Evolutionary conservation across 2,797 vertebrate species (phyloP), one percentile per base, ranked within the genome.

Genomic region (Chaenodraco wilsoni): DNA sequence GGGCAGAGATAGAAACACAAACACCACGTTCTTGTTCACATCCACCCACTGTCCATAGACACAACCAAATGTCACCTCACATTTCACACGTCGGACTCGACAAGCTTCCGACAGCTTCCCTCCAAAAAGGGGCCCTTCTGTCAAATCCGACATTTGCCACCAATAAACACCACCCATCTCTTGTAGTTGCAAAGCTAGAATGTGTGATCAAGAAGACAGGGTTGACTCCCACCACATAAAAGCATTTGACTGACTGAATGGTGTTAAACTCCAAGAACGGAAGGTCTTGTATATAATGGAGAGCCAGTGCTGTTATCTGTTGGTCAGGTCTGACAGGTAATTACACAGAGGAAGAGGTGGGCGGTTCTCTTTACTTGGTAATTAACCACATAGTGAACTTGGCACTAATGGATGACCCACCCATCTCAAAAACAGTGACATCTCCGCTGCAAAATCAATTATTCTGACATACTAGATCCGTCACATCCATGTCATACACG

Each of bases 281-380:
- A 57, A 43, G 49, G 75, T 44, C 67, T 69, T 41, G 58, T 64
- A 44, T 31, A 13, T 40, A 78, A 57, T 17, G 66, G 57, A 68
- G 27, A 75, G 68, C 49, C 65, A 41, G 12, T 23, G 65, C 52
- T 64, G 56, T 86, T 84, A 85, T 87, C 83, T 82, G 78, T 87
- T 68, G 74, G 56, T 67, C 33, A 56, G 40, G 63, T 48, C 62
- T 86, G 85, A 86, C 84, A 88, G 87, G 82, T 88, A 87, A 91
- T 92, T 90, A 91, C 66, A 69, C 62, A 48, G 72, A 70, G 61
- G 56, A 55, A 50, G 76, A 3, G 44, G 37, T 41, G 16, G 51
- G 40, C 1, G 33, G 14, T n/a, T 55, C 31, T 69, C 40, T 55
- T 76, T 51, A 21, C 56, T 48, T 51, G 27, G 12, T 74, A 78